Percentiles rank a stretch among this genome's conserved stretches.
Evolutionary conservation across 2,888 invertebrate species (phyloP).

Genomic region (Idaea straminata): DNA sequence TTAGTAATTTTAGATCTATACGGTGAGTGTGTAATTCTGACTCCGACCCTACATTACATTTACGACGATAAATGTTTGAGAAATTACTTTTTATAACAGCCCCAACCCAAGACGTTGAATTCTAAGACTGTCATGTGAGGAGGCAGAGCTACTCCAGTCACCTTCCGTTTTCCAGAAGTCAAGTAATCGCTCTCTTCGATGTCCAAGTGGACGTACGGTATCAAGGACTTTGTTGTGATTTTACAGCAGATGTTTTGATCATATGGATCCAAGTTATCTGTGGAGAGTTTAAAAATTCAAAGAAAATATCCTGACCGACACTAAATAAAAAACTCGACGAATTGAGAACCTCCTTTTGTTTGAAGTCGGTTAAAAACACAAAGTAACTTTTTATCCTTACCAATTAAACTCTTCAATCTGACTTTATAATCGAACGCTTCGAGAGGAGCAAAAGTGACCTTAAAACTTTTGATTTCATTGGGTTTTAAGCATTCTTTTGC

Average conservation of each 20-base stretch:
- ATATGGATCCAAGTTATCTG: slow-evolving; percentile 75
- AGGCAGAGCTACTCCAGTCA: slow-evolving; percentile 60
- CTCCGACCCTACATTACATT: not conserved
- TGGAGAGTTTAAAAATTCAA: slow-evolving; percentile 15
- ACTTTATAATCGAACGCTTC: slow-evolving; percentile 77
- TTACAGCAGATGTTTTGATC: slow-evolving; percentile 76
- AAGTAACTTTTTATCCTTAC: slow-evolving; percentile 34
- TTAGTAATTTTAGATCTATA: too few relatives aligned
- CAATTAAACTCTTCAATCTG: slow-evolving; percentile 60
- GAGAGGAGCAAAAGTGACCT: slow-evolving; percentile 77
- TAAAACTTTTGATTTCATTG: slow-evolving; percentile 57
- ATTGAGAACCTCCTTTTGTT: too few relatives aligned
- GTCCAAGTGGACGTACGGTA: slow-evolving; percentile 86
- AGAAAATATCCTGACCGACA: not conserved
- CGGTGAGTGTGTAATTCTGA: too few relatives aligned
- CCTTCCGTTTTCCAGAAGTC: slow-evolving; percentile 64
- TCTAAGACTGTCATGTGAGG: slow-evolving; percentile 80
- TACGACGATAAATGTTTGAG: slow-evolving; percentile 8
- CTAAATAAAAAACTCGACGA: too few relatives aligned
- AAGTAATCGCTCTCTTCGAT: slow-evolving; percentile 84
- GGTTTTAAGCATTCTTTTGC: slow-evolving; percentile 65
- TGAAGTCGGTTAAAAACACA: too few relatives aligned
- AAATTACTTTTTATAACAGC: slow-evolving; percentile 73
- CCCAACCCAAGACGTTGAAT: slow-evolving; percentile 83
- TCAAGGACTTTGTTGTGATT: slow-evolving; percentile 80